Percentiles rank a stretch among this genome's conserved stretches.
Evolutionary conservation across 2,888 invertebrate species (phyloP).

Genomic region (Asteroscopus sphinx): DNA sequence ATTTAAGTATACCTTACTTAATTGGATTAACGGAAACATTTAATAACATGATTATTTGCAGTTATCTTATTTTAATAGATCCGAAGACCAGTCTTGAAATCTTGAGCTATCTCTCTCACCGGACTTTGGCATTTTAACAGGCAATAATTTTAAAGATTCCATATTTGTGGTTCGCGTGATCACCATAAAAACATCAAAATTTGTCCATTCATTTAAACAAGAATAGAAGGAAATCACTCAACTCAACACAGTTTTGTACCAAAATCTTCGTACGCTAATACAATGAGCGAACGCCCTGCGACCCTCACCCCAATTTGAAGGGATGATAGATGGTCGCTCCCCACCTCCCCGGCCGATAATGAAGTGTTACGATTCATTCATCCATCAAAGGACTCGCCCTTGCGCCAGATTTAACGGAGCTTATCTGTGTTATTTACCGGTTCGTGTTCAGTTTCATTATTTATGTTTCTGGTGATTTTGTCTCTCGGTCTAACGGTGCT

Average conservation of each 20-base stretch:
- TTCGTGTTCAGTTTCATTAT: conserved; percentile 27
- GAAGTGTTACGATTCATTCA: conserved; percentile 56
- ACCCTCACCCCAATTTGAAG: conserved; percentile 55
- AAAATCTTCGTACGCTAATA: conserved; percentile 26
- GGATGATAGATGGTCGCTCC: conserved; percentile 57
- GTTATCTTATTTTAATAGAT: no score
- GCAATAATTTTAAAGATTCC: no score
- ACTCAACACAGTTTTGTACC: conserved; percentile 8
- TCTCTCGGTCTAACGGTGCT: background rate
- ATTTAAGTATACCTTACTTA: no score
- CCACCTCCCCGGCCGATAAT: conserved; percentile 53
- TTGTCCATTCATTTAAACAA: conserved; percentile 9
- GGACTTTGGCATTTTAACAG: no score
- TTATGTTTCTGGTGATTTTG: conserved; percentile 17
- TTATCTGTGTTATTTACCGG: conserved; percentile 48
- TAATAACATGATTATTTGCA: no score
- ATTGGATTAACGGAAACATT: no score
- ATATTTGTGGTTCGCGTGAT: no score
- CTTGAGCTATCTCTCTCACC: no score
- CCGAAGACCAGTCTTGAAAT: no score
- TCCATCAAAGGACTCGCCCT: conserved; percentile 57
- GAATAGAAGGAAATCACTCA: conserved; percentile 26
- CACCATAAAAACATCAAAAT: conserved; percentile 17
- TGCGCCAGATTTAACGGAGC: conserved; percentile 47
- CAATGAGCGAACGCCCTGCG: conserved; percentile 35